A percentile compares a stretch with the other conserved stretches of the same genome.
phyloP scores from a whole-genome alignment of 2,113 vertebrate species.

The Danio rerio region GRCz12tu NC_133195.1:23486501-23487000 shows the following conservation, averaged over 20 bases:
- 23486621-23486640: not conserved
- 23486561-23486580: not conserved
- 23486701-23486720: slow-evolving; percentile 9
- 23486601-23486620: not conserved
- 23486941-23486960: not conserved
- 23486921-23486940: not conserved
- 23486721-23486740: not conserved
- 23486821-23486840: slow-evolving; percentile 96
- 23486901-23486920: slow-evolving; percentile 90
- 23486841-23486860: slow-evolving; percentile 94
- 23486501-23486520: not conserved
- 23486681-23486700: slow-evolving; percentile 19
- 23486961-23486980: not conserved
- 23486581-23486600: not conserved
- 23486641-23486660: slow-evolving; percentile 1
- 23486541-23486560: not conserved
- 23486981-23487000: not conserved
- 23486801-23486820: slow-evolving; percentile 78
- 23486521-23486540: not conserved
- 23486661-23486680: not conserved
- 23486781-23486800: slow-evolving; percentile 33
- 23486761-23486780: not conserved
- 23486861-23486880: slow-evolving; percentile 97
- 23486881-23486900: slow-evolving; percentile 96
- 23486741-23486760: slow-evolving; percentile 33